Percentiles rank a stretch among this genome's conserved stretches.
Conservation (phyloP, 2,113 vertebrate genomes). For the Sinocyclocheilus grahami region DNA sequence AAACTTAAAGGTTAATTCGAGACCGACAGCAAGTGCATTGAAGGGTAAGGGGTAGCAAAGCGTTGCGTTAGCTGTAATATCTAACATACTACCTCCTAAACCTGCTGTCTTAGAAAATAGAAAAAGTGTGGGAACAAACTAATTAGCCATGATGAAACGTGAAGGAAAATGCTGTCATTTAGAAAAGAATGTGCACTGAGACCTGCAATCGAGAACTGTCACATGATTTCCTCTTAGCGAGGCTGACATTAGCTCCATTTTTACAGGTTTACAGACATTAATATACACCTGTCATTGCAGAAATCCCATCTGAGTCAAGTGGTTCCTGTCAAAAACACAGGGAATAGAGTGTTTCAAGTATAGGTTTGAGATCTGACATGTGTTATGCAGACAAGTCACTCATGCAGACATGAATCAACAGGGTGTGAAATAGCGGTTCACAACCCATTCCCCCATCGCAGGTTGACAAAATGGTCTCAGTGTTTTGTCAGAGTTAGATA, state of each 20-base stretch:
- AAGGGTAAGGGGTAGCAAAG: background rate
- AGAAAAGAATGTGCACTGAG: background rate
- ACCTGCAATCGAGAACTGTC: background rate
- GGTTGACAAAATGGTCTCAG: background rate
- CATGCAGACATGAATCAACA: conserved; percentile 20
- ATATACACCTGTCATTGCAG: background rate
- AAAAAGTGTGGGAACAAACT: background rate
- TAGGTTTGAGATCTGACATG: background rate
- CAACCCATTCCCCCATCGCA: background rate
- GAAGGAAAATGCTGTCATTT: background rate
- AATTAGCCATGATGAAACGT: conserved; percentile 12
- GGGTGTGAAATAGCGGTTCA: conserved; percentile 3
- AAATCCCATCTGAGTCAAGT: background rate
- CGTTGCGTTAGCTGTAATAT: background rate
- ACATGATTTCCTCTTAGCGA: background rate
- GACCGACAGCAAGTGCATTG: background rate
- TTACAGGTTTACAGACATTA: conserved; percentile 17
- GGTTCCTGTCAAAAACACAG: background rate
- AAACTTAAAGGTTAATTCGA: conserved; percentile 33
- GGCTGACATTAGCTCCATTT: conserved; percentile 1
- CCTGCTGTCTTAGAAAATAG: background rate
- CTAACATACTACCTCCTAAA: background rate
- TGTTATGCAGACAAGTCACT: background rate
- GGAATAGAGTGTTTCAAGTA: background rate
- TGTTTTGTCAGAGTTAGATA: background rate